Evolutionary conservation across 2,113 vertebrate genomes (phyloP), one percentile per base, ranked within the genome.

Genomic region (Pelecanoides urinatrix): DNA sequence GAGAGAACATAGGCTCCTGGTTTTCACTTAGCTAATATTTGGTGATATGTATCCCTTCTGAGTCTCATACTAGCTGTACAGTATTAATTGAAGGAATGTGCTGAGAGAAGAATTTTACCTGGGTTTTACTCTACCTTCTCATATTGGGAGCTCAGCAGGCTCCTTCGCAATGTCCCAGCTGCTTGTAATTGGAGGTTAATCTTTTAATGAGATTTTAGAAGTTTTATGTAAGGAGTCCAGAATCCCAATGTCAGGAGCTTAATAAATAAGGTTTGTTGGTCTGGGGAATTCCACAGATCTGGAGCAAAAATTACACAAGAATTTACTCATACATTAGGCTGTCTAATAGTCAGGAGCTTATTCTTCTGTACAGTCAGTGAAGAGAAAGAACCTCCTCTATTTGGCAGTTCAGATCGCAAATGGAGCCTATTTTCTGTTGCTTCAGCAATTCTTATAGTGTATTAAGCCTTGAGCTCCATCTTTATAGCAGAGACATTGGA

Each of bases 161-260:
- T 61, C 67, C 53, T 82, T 81, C 82, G 81, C 59, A 70, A 13
- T n/a, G 82, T 84, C 92, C 82, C 83, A 80, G 90, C 83, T 85
- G 80, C 63, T 76, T 86, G 38, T 71, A 88, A 95, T 45, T 88
- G 73, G 50, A 91, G 40, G 55, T 74, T 96, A 96, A 97, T 92
- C 92, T 96, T 96, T 95, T 96, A 96, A 97, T 96, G 94, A 79
- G 94, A 94, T 97, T 97, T 96, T 83, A 27, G 56, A 71, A 53
- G 68, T 88, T 95, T 94, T 63, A 16, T 68, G 61, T 74, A n/a
- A 83, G 67, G 53, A 94, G 34, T 36, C 61, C 68, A 91, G 67
- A 94, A 94, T 92, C 74, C 29, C 44, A 62, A 30, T 45, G 85
- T 85, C 71, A 68, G 86, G 47, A 93, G 53, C 63, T 89, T 74